phyloP scores from a whole-genome alignment of 2,113 vertebrate species.

The Hoplias malabaricus region DNA sequence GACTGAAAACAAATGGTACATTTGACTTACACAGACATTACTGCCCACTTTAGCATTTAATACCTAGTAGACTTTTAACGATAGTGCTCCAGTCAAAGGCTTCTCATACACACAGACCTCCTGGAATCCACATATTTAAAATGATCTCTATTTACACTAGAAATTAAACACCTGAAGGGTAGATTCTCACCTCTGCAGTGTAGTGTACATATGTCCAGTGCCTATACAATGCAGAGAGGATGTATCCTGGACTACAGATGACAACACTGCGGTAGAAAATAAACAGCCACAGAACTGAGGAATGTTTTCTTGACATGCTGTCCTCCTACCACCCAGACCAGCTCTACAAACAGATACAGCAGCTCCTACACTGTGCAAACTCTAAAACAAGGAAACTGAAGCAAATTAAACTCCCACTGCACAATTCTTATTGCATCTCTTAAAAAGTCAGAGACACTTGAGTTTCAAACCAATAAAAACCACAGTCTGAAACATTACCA shows the following conservation, averaged over 20 bases:
- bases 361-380: not conserved
- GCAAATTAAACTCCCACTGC: too few species aligned
- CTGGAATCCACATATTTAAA: too few species aligned
- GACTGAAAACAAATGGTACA: not conserved
- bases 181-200: too few species aligned
- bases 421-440: too few species aligned
- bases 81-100: not conserved
- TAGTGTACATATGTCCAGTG: not conserved
- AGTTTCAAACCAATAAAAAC: too few species aligned
- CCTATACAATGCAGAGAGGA: not conserved
- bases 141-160: too few species aligned
- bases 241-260: not conserved
- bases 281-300: not conserved
- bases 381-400: too few species aligned
- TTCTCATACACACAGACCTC: not conserved
- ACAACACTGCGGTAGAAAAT: constrained; percentile 12
- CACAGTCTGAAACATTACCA: too few species aligned
- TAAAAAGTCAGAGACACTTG: too few species aligned
- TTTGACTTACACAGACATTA: not conserved
- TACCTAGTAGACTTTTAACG: not conserved
- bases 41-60: constrained; percentile 1
- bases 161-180: too few species aligned
- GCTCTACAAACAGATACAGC: not conserved
- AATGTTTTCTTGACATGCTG: constrained; percentile 2
- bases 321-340: constrained; percentile 3